Evolutionary conservation across 2,113 vertebrate genomes (phyloP).

Genomic region (Python bivittatus): DNA sequence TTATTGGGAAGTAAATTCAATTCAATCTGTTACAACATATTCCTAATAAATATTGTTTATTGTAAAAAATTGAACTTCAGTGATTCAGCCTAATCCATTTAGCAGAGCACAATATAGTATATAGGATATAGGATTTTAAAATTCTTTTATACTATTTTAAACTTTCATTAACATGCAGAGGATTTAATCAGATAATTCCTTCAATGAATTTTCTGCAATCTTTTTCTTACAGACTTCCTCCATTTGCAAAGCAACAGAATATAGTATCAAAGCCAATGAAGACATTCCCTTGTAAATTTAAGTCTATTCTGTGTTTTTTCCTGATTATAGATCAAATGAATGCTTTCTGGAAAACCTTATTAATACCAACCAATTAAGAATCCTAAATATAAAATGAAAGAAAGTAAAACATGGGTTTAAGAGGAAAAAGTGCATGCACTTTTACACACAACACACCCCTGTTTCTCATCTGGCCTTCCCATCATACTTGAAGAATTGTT

Average conservation of each 20-base stretch:
- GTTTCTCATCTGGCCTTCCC: constrained; percentile 82
- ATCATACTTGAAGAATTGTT: constrained; percentile 83
- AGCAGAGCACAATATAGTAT: constrained; percentile 41
- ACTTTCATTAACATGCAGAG: constrained; percentile 17
- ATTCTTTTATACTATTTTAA: background rate
- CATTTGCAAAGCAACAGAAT: constrained; percentile 4
- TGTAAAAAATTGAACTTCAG: constrained; percentile 32
- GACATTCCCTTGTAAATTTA: constrained; percentile 27
- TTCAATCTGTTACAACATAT: background rate
- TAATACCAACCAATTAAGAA: constrained; percentile 54
- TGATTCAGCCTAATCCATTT: constrained; percentile 47
- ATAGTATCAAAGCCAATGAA: constrained; percentile 25
- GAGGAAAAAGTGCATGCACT: constrained; percentile 57
- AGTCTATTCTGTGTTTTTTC: background rate
- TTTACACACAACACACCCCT: constrained; percentile 22
- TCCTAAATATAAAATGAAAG: constrained; percentile 69
- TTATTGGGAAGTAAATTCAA: background rate
- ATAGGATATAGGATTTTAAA: background rate
- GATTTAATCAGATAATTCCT: constrained; percentile 48
- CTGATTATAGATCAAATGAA: constrained; percentile 44
- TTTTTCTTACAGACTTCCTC: background rate
- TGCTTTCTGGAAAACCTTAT: constrained; percentile 57
- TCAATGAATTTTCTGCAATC: constrained; percentile 25
- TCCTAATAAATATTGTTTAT: constrained; percentile 26
- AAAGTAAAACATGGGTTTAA: constrained; percentile 61